A percentile compares a stretch with the other conserved stretches of the same genome.
Conservation (phyloP, 2,888 invertebrate genomes). For the Pristionchus maxplancki region DNA sequence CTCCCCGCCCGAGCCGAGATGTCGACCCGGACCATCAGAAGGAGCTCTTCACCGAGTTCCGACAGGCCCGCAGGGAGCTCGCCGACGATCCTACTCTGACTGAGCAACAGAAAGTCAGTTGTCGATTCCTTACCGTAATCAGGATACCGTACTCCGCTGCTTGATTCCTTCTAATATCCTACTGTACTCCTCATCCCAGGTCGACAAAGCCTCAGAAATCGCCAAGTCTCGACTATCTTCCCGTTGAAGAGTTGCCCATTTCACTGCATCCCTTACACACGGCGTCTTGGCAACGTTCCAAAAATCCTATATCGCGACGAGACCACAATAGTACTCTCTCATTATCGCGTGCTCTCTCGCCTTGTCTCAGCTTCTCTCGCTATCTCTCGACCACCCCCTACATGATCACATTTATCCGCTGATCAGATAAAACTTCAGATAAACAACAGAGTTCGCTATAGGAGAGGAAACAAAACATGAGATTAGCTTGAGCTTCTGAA, state of each 20-base stretch:
- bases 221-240: not conserved
- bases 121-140: not conserved
- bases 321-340: too few species aligned
- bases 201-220: not conserved
- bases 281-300: too few species aligned
- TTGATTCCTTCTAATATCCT: not conserved
- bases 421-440: not conserved
- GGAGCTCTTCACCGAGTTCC: not conserved
- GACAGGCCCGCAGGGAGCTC: not conserved
- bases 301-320: too few species aligned
- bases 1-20: not conserved
- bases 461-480: not conserved
- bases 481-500: not conserved
- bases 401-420: not conserved
- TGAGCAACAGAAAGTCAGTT: slow-evolving; percentile 1
- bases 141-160: not conserved
- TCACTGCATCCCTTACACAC: too few species aligned
- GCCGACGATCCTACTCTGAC: not conserved
- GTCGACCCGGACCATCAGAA: not conserved
- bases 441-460: too few species aligned
- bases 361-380: too few species aligned
- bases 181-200: not conserved
- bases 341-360: too few species aligned
- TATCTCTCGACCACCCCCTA: too few species aligned
- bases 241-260: too few species aligned